phyloP scores from a whole-genome alignment of 2,113 vertebrate species.

The Oxyura jamaicensis region DNA sequence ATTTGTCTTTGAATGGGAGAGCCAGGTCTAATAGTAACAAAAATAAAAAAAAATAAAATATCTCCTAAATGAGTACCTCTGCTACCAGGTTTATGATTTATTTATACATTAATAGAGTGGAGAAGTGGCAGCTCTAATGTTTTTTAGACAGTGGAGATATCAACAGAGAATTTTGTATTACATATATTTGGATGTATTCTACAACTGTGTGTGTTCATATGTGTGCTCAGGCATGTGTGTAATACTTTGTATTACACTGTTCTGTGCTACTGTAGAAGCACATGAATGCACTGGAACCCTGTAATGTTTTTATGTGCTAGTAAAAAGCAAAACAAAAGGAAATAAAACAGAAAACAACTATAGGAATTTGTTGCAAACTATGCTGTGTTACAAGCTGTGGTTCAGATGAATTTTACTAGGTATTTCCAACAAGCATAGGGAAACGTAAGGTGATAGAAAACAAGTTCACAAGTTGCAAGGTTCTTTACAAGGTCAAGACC shows the following conservation, averaged over 20 bases:
- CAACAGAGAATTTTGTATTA: background rate
- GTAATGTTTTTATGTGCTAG: background rate
- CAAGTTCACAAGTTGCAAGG: background rate
- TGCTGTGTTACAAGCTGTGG: background rate
- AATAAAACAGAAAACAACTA: background rate
- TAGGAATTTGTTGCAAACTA: background rate
- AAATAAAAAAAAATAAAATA: background rate
- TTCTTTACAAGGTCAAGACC: background rate
- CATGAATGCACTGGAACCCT: background rate
- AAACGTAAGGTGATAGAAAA: background rate
- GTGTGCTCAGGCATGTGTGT: fast-evolving
- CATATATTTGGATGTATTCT: background rate
- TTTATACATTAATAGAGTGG: background rate
- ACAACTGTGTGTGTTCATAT: background rate
- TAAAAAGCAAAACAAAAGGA: background rate
- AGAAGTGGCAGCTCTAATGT: background rate
- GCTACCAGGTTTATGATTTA: background rate
- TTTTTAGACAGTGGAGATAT: background rate
- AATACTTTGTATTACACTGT: background rate
- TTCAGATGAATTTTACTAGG: background rate
- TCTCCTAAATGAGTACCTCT: background rate
- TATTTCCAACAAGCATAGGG: background rate
- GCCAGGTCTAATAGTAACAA: background rate
- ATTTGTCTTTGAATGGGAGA: background rate
- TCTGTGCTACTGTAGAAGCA: background rate